These are phyloP conservation scores for Unio pictorum DNA, from an alignment of 2,888 invertebrate genomes.

Conservation along the genomic window DNA sequence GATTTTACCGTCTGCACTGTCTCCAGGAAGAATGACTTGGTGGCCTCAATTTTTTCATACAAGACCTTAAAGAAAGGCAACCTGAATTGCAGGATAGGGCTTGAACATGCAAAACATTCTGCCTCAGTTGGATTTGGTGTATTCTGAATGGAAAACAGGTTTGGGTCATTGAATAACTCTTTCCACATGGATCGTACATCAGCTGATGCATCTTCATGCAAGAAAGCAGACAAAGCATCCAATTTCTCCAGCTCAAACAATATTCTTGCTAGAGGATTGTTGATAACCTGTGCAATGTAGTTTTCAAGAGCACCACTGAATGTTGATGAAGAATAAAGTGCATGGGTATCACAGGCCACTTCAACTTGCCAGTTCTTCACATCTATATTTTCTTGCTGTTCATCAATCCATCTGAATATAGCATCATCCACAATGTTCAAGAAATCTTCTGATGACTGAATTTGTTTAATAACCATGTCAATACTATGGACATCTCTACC, in stretches of 20 bases:
- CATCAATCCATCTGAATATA: conserved; percentile 5
- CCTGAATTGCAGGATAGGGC: conserved; percentile 10
- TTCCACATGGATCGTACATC: conserved; percentile 16
- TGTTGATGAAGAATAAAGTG: conserved; percentile 17
- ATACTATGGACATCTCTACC: conserved; percentile 28
- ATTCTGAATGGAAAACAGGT: conserved; percentile 17
- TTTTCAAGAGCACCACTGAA: conserved; percentile 32
- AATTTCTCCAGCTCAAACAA: conserved; percentile 24
- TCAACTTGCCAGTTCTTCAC: conserved; percentile 22
- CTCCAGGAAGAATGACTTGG: conserved; percentile 28
- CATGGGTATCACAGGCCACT: conserved; percentile 27
- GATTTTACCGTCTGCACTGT: conserved; percentile 18
- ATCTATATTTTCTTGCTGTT: background rate
- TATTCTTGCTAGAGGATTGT: conserved; percentile 27
- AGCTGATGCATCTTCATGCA: conserved; percentile 7
- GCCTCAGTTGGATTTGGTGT: conserved; percentile 26
- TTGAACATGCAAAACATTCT: conserved; percentile 34
- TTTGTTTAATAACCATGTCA: conserved; percentile 15
- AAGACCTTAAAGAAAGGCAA: conserved; percentile 31
- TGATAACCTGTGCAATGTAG: conserved; percentile 20
- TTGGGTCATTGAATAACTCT: conserved; percentile 5
- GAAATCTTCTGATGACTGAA: conserved; percentile 11
- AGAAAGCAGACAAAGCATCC: conserved; percentile 21
- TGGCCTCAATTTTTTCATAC: conserved; percentile 22
- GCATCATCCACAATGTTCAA: conserved; percentile 8